phyloP scores from a whole-genome alignment of 2,888 invertebrate species.

The Meghimatium bilineatum region DNA sequence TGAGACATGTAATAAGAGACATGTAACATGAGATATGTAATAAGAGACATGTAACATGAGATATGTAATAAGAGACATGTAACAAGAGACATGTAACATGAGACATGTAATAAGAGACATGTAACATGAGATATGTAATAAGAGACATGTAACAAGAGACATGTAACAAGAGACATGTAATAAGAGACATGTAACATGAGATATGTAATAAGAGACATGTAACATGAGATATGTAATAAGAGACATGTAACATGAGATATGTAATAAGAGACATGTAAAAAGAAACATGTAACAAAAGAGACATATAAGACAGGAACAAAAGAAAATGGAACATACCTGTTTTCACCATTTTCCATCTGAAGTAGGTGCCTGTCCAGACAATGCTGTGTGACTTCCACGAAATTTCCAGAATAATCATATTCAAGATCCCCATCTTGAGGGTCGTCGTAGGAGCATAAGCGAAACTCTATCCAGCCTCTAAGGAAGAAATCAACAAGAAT shows the following conservation, averaged over 20 bases:
- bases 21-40: too few relatives aligned
- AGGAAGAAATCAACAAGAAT: not conserved
- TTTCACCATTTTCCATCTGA: conserved; percentile 49
- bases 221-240: not conserved
- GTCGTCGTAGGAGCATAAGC: conserved; percentile 57
- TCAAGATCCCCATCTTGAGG: conserved; percentile 56
- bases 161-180: not conserved
- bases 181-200: not conserved
- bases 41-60: too few relatives aligned
- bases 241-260: not conserved
- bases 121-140: too few relatives aligned
- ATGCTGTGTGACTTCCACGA: conserved; percentile 55
- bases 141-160: too few relatives aligned
- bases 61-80: too few relatives aligned
- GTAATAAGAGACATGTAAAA: not conserved
- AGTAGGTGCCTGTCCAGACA: conserved; percentile 59
- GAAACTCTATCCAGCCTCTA: conserved; percentile 57
- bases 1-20: too few relatives aligned
- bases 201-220: not conserved
- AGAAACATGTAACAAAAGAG: not conserved
- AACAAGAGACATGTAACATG: too few relatives aligned
- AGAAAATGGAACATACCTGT: conserved; percentile 41
- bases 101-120: too few relatives aligned
- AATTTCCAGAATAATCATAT: conserved; percentile 47
- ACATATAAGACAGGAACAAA: not conserved